A percentile compares a stretch with the other conserved stretches of the same genome.
Evolutionary conservation across 2,888 invertebrate species (phyloP).

Genomic region (Aphodius sticticus): DNA sequence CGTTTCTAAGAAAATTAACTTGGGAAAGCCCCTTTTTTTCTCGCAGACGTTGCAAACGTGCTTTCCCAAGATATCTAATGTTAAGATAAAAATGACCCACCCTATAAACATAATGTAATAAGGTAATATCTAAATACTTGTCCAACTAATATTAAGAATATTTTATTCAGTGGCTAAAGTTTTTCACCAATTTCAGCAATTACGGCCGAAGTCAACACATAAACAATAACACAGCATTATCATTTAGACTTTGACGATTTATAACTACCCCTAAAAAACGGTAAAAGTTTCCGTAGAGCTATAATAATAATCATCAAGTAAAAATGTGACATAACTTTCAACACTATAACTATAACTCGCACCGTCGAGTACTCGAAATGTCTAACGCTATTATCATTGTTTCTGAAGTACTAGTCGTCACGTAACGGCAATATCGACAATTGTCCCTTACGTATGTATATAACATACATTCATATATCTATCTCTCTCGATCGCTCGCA

Average conservation of each 20-base stretch:
- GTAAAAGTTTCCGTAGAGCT: neutral
- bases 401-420: neutral
- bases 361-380: neutral
- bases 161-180: no score
- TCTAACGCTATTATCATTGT: conserved; percentile 4
- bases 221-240: neutral
- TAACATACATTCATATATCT: neutral
- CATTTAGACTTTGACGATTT: neutral
- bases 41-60: no score
- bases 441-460: neutral
- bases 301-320: neutral
- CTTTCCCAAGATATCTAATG: no score
- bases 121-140: no score
- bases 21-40: no score
- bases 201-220: no score
- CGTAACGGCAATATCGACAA: neutral
- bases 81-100: no score
- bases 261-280: neutral
- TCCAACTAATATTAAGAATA: no score
- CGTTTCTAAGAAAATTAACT: no score
- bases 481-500: neutral
- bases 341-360: neutral
- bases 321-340: neutral
- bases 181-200: no score
- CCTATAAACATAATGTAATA: no score